These are phyloP conservation scores for Girardia tigrina DNA, from an alignment of 2,888 invertebrate species.

Conservation along the genomic window DNA sequence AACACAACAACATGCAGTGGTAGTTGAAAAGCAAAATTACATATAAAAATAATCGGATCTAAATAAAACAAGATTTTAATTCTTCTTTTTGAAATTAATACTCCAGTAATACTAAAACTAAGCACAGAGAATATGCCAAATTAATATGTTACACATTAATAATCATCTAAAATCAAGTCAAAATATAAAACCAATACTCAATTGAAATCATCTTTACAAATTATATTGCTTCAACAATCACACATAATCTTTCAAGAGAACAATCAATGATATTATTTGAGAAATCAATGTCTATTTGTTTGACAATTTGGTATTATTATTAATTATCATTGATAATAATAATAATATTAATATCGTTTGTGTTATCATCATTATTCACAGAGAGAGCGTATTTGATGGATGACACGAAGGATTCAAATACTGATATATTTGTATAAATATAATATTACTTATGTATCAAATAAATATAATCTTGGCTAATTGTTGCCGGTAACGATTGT, in stretches of 20 bases:
- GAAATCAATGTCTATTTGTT: slow-evolving; percentile 17
- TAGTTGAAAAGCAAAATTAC: neutral
- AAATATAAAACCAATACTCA: slow-evolving; percentile 11
- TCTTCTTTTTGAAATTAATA: neutral
- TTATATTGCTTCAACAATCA: neutral
- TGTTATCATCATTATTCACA: no score
- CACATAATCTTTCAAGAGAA: neutral
- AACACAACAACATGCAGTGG: no score
- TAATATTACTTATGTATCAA: neutral
- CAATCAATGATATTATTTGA: neutral
- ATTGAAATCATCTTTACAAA: neutral
- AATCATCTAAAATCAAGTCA: slow-evolving; percentile 23
- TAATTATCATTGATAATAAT: no score
- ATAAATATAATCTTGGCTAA: neutral
- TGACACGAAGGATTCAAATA: neutral
- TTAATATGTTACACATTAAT: slow-evolving; percentile 13
- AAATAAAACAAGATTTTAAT: neutral
- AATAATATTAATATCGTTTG: no score
- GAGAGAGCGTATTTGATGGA: neutral
- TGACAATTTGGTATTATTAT: no score
- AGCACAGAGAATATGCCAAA: neutral
- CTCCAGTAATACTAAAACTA: neutral
- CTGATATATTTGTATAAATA: neutral
- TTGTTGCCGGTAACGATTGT: neutral
- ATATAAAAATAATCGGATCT: neutral